Evolutionary conservation across 2,113 vertebrate species (phyloP), one percentile per base, ranked within the genome.

Genomic region (Elgaria multicarinata): DNA sequence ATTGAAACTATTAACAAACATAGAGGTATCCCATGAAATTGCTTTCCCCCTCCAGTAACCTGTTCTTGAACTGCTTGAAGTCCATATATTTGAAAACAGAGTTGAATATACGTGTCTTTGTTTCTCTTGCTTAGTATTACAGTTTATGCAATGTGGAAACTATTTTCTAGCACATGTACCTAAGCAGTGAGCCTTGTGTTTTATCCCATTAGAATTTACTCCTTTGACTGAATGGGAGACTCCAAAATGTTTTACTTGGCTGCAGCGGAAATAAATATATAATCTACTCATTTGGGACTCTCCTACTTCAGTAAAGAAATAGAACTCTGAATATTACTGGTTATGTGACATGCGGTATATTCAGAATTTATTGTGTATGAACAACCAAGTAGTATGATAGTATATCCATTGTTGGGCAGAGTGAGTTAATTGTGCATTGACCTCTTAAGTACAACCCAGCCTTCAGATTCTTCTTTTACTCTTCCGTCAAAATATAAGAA

Each of bases 101-200:
- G 79, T 88, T 95, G 93, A 94, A 96, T 93, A 95, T 20, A 90
- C 93, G 90, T 94, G 92, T 83, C 93, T 93, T 87, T 93, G 92
- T 91, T 94, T 87, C 83, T 90, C 79, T 94, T 87, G 83, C 85
- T 93, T 93, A 87, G 80, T 92, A 90, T 88, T 88, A 86, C 84
- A 80, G 88, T 96, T 95, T 91, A 93, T 94, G 92, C 90, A 93
- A 93, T 95, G 75, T 96, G 94, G 92, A 95, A 97, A 96, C 91
- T 96, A 91, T 96, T 96, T 96, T 93, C 74, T 95, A 92, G 93
- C 90, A 91, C 16, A 1, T 92, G 94, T 93, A 90, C 91, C 87
- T 93, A 92, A 94, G 93, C 79, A 93, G 89, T 92, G 91, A 93
- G 87, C 75, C 87, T 95, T 96, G 95, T 95, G 92, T 97, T 96